Evolutionary conservation across 2,797 vertebrate genomes (phyloP).

Genomic region (Pseudomugil tenellus): DNA sequence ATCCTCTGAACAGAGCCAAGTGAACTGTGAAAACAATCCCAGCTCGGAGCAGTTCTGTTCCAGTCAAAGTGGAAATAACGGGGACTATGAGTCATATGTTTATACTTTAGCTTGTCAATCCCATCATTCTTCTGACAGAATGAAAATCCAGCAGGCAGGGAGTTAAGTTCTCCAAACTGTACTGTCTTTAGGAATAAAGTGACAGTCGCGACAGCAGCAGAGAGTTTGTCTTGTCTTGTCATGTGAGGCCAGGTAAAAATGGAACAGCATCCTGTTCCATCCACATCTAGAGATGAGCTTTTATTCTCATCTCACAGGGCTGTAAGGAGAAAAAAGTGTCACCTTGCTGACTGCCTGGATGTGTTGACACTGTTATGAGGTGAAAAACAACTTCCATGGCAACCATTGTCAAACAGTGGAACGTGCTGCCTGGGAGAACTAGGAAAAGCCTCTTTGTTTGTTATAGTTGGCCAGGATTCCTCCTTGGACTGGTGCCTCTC

Average conservation of each 20-base stretch:
- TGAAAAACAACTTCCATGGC: conserved; percentile 92
- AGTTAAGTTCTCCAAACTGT: conserved; percentile 39
- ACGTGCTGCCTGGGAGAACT: conserved; percentile 85
- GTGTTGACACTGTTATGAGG: conserved; percentile 89
- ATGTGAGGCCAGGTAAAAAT: background rate
- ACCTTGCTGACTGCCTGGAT: conserved; percentile 69
- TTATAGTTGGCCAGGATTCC: conserved; percentile 87
- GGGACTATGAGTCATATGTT: conserved; percentile 75
- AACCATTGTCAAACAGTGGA: conserved; percentile 91
- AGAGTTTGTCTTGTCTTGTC: background rate
- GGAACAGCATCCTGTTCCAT: background rate
- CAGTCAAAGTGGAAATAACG: conserved; percentile 77
- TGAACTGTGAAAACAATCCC: conserved; percentile 67
- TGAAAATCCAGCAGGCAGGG: conserved; percentile 59
- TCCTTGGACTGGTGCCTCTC: conserved; percentile 82
- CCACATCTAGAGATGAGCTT: conserved; percentile 69
- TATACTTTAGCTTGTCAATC: conserved; percentile 70
- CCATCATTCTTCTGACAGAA: conserved; percentile 61
- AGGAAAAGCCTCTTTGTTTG: conserved; percentile 95
- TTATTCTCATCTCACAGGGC: conserved; percentile 33
- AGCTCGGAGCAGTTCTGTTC: conserved; percentile 56
- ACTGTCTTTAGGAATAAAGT: conserved; percentile 11
- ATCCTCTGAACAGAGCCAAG: conserved; percentile 48
- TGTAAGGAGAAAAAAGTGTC: conserved; percentile 59
- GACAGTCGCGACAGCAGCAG: background rate